Evolutionary conservation across 2,888 invertebrate genomes (phyloP).

Genomic region (Cephus spinipes): DNA sequence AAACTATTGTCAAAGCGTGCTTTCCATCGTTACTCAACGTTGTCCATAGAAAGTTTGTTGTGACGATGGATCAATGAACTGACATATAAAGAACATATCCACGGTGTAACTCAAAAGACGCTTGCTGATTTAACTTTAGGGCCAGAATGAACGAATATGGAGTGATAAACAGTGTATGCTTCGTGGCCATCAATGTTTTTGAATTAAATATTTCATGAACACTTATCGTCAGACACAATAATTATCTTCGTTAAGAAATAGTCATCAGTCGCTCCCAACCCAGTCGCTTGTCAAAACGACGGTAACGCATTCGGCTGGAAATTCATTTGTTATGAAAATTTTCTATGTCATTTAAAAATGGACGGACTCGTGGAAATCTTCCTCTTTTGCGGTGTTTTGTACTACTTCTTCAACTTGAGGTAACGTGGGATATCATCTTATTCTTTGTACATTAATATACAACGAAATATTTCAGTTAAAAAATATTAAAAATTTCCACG

Average conservation of each 20-base stretch:
- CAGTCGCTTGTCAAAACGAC: background rate
- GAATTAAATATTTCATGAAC: background rate
- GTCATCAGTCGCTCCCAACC: background rate
- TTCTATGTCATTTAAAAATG: conserved; percentile 51
- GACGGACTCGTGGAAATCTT: conserved; percentile 73
- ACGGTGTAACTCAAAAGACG: background rate
- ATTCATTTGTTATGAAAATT: conserved; percentile 3
- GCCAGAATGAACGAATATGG: background rate
- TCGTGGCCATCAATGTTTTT: background rate
- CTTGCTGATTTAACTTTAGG: background rate
- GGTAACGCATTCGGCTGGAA: background rate
- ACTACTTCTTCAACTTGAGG: conserved; percentile 75
- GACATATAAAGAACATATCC: background rate
- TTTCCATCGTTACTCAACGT: conserved; percentile 34
- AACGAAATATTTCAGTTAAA: background rate
- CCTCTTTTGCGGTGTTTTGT: conserved; percentile 73
- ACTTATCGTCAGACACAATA: background rate
- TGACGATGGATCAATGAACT: conserved; percentile 2
- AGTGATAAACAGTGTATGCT: background rate
- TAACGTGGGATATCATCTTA: conserved; percentile 41
- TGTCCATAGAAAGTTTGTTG: conserved; percentile 33
- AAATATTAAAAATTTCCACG: background rate
- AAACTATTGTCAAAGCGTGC: background rate
- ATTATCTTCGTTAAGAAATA: background rate
- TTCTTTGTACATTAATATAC: background rate